Conservation (phyloP, 2,888 invertebrate species). For the Hemithea aestivaria region DNA sequence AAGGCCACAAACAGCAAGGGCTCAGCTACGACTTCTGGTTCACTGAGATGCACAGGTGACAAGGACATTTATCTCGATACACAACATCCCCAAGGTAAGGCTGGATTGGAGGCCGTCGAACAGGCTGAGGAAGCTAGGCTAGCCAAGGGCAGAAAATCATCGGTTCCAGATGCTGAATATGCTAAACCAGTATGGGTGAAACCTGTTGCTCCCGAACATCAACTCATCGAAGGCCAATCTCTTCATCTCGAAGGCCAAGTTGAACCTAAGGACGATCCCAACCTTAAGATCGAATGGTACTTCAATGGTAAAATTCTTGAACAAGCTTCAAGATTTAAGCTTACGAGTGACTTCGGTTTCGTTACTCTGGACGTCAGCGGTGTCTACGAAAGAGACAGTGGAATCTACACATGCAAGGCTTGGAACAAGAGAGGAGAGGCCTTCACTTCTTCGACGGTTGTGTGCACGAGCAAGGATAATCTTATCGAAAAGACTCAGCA, state of each 20-base stretch:
- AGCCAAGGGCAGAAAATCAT: slow-evolving; percentile 84
- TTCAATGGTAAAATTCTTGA: slow-evolving; percentile 93
- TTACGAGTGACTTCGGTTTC: slow-evolving; percentile 97
- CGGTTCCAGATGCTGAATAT: slow-evolving; percentile 86
- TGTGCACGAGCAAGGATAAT: slow-evolving; percentile 88
- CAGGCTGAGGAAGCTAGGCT: slow-evolving; percentile 91
- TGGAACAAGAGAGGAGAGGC: slow-evolving; percentile 93
- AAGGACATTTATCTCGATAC: slow-evolving; percentile 91
- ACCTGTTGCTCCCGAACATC: slow-evolving; percentile 89
- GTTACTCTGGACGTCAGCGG: slow-evolving; percentile 96
- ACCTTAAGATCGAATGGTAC: slow-evolving; percentile 95
- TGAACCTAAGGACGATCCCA: slow-evolving; percentile 95
- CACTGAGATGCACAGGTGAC: slow-evolving; percentile 89
- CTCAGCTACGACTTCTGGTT: slow-evolving; percentile 93
- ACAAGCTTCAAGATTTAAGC: slow-evolving; percentile 93
- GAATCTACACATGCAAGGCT: slow-evolving; percentile 95
- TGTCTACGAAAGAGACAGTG: slow-evolving; percentile 95
- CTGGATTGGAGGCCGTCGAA: slow-evolving; percentile 92
- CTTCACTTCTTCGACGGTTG: slow-evolving; percentile 93
- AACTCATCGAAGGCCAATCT: slow-evolving; percentile 88
- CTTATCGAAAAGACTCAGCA: slow-evolving; percentile 94
- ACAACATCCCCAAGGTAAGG: slow-evolving; percentile 96
- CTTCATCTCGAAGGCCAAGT: slow-evolving; percentile 96
- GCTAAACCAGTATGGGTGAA: slow-evolving; percentile 92
- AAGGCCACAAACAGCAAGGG: slow-evolving; percentile 94